phyloP scores from a whole-genome alignment of 1,140 invertebrate genomes.

The Cydia splendana region DNA sequence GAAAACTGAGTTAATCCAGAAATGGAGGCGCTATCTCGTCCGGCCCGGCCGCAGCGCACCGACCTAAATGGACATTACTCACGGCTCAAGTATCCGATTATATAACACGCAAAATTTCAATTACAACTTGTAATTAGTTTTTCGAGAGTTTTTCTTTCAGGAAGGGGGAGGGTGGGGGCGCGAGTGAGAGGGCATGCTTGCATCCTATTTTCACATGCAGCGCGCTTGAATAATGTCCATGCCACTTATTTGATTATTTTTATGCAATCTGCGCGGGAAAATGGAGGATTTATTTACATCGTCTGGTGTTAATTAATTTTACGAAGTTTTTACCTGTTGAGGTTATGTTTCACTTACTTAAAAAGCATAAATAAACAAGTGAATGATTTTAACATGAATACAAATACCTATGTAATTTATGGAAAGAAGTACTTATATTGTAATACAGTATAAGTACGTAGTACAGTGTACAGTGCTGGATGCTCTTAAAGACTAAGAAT shows the following conservation, averaged over 20 bases:
- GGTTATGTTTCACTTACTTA: conserved; percentile 6
- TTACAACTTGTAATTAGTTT: conserved; percentile 82
- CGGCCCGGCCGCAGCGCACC: conserved; percentile 47
- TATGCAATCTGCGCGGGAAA: conserved; percentile 77
- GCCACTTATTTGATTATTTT: conserved; percentile 78
- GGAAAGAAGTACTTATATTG: too few relatives aligned
- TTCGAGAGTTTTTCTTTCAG: conserved; percentile 81
- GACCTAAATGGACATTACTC: conserved; percentile 77
- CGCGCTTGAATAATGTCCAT: conserved; percentile 73
- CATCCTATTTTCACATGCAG: conserved; percentile 51
- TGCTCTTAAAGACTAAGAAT: too few relatives aligned
- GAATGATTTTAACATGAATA: not conserved
- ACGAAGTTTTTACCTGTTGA: conserved; percentile 48
- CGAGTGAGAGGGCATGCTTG: conserved; percentile 47
- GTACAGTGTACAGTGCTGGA: too few relatives aligned
- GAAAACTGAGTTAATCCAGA: conserved; percentile 57
- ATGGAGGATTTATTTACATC: conserved; percentile 75
- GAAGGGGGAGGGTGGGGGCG: conserved; percentile 63
- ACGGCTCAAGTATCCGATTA: conserved; percentile 81
- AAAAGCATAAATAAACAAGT: not conserved
- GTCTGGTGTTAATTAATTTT: conserved; percentile 75
- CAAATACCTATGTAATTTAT: too few relatives aligned
- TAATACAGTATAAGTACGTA: too few relatives aligned
- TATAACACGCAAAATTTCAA: conserved; percentile 82
- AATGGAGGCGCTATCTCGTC: conserved; percentile 51